phyloP scores from a whole-genome alignment of 2,113 vertebrate genomes.

The Boleophthalmus pectinirostris region DNA sequence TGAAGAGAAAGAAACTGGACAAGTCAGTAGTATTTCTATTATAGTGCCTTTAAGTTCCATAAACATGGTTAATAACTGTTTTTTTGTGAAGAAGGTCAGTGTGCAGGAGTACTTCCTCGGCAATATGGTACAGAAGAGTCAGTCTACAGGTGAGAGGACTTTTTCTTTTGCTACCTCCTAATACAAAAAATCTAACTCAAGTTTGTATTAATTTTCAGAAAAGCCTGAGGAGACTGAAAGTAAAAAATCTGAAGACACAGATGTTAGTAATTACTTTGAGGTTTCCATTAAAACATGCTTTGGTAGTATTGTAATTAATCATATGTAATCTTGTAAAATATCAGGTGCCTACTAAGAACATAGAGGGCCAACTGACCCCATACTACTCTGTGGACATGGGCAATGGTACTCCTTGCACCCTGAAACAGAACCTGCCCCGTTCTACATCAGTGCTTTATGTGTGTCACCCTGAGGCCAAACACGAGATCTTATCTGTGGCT shows the following conservation, averaged over 20 bases:
- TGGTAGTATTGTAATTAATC: not conserved
- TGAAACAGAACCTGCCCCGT: conserved; percentile 88
- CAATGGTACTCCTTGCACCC: conserved; percentile 90
- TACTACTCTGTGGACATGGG: conserved; percentile 91
- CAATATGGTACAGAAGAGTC: conserved; percentile 79
- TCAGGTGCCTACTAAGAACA: conserved; percentile 86
- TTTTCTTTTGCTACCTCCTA: not conserved
- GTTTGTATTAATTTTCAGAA: conserved; percentile 31
- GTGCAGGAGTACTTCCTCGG: conserved; percentile 97
- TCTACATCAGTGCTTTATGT: conserved; percentile 90
- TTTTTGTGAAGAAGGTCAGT: conserved; percentile 85
- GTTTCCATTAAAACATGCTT: not conserved
- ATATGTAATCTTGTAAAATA: not conserved
- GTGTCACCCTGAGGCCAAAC: conserved; percentile 96
- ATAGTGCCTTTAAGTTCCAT: not conserved
- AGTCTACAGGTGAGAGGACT: conserved; percentile 79
- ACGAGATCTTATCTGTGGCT: conserved; percentile 95
- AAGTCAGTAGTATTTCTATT: conserved; percentile 76
- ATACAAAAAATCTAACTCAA: not conserved
- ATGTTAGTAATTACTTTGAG: conserved; percentile 51
- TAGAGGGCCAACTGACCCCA: conserved; percentile 96
- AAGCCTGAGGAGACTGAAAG: conserved; percentile 55
- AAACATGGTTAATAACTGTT: not conserved
- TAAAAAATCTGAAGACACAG: conserved; percentile 50
- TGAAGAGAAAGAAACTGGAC: conserved; percentile 96